Evolutionary conservation across 2,113 vertebrate species (phyloP).

Genomic region (Etheostoma spectabile): DNA sequence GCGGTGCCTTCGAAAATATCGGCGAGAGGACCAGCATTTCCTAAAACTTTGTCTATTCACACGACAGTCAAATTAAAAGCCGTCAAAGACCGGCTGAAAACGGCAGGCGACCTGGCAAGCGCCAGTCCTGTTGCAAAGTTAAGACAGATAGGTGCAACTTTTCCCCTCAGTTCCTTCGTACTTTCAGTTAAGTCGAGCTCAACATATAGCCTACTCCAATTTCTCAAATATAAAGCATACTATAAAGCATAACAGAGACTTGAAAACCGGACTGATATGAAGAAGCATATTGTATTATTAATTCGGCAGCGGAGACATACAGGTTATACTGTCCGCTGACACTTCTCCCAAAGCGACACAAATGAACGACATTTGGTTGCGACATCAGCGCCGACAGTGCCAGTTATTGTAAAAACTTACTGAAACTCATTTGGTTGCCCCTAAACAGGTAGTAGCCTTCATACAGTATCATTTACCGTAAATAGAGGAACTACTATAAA

Average conservation of each 20-base stretch:
- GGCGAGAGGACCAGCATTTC: conserved; percentile 19
- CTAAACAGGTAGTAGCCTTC: conserved; percentile 55
- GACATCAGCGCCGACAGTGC: conserved; percentile 1
- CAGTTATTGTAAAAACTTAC: conserved; percentile 52
- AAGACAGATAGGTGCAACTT: conserved; percentile 54
- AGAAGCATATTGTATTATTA: not conserved
- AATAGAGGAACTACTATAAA: conserved; percentile 71
- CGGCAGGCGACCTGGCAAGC: not conserved
- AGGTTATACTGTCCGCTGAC: not conserved
- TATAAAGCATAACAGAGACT: not conserved
- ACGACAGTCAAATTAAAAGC: not conserved
- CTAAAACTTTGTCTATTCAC: conserved; percentile 44
- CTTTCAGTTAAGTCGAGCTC: conserved; percentile 26
- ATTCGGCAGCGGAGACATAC: not conserved
- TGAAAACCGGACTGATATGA: not conserved
- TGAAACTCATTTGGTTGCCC: conserved; percentile 55
- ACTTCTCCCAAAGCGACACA: conserved; percentile 28
- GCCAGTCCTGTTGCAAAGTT: conserved; percentile 41
- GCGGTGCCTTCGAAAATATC: conserved; percentile 14
- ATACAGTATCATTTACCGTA: conserved; percentile 58
- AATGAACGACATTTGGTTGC: conserved; percentile 12
- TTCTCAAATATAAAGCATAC: no score
- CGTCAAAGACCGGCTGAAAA: not conserved
- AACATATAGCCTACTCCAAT: not conserved
- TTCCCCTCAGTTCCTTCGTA: conserved; percentile 9